Evolutionary conservation across 2,888 invertebrate genomes (phyloP).

Genomic region (Deroplatys truncata): DNA sequence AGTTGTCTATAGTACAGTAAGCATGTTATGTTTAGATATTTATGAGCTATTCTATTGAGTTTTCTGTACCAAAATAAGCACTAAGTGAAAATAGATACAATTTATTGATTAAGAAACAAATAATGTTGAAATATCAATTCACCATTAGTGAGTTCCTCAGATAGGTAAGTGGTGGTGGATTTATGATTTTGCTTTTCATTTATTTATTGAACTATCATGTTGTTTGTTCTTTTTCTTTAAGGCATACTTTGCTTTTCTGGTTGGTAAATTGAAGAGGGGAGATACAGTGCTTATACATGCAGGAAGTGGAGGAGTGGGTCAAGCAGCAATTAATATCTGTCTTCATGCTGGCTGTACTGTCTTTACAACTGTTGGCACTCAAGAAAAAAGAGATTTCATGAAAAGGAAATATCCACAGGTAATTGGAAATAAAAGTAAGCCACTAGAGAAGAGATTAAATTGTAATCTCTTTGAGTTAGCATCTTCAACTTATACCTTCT

Average conservation of each 20-base stretch:
- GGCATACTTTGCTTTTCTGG: slow-evolving; percentile 58
- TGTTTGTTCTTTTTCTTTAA: slow-evolving; percentile 38
- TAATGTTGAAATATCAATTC: no score
- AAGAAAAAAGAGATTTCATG: slow-evolving; percentile 61
- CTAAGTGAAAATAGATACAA: no score
- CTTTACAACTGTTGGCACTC: slow-evolving; percentile 66
- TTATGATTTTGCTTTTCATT: no score
- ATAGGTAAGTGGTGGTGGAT: no score
- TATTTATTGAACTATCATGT: no score
- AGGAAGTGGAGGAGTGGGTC: slow-evolving; percentile 69
- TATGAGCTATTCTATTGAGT: no score
- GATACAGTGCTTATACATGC: slow-evolving; percentile 52
- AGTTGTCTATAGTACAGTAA: slow-evolving; percentile 56
- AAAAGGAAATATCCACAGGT: slow-evolving; percentile 53
- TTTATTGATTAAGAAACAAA: no score
- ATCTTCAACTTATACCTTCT: no score
- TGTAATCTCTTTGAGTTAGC: no score
- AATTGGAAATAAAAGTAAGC: background rate
- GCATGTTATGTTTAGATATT: background rate
- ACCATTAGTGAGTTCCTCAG: no score
- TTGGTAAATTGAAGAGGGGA: slow-evolving; percentile 51
- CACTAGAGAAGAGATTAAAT: no score
- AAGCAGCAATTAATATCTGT: slow-evolving; percentile 72
- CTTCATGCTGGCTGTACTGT: slow-evolving; percentile 60
- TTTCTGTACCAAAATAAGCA: no score